Evolutionary conservation across 2,888 invertebrate genomes (phyloP), one percentile per base, ranked within the genome.

Genomic region (Drosophila neoperkinsi): DNA sequence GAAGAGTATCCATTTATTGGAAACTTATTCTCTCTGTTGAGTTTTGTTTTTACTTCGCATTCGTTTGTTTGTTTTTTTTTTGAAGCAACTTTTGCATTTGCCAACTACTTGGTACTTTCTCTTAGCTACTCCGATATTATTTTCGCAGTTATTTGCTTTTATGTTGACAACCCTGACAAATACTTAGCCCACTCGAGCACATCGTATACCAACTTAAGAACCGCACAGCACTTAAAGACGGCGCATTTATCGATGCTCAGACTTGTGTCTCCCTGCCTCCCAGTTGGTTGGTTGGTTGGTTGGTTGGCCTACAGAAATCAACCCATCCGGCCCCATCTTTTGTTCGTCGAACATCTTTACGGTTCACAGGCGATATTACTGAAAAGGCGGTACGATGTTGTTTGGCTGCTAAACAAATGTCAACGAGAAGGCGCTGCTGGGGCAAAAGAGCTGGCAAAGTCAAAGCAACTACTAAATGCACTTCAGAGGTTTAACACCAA

Each of bases 401-500:
- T 84, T 89, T 89, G 87, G 84, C 79, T 79, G 87, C 89, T 89
- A 84, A 84, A 87, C 89, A 84, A 84, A 84, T 84, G 88, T 85
- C 90, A 85, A 87, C 84, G 84, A 71, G 82, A 49, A 18, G 25
- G 58, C 65, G 34, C 52, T 36, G 51, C 46, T 46, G 34, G 18
- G 53, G 25, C 46, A 46, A 16, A 25, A 16, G 16, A 11, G 65
- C 76, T 67, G 74, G 55, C 67, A 55, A 74, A 90, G 90, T 86
- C 90, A 90, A 87, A 90, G 89, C 82, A 84, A 88, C 86, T 88
- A 83, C 90, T 90, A 87, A 87, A 87, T 90, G 87, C 87, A 87
- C 87, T 87, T 87, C 90, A 86, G 90, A 86, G 90, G 86, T 82
- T 87, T 88, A 87, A 88, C 86, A 90, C 88, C 90, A 85, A 87